Conservation (phyloP, 23 tunicate genomes). For the Halocynthia roretzi region DNA sequence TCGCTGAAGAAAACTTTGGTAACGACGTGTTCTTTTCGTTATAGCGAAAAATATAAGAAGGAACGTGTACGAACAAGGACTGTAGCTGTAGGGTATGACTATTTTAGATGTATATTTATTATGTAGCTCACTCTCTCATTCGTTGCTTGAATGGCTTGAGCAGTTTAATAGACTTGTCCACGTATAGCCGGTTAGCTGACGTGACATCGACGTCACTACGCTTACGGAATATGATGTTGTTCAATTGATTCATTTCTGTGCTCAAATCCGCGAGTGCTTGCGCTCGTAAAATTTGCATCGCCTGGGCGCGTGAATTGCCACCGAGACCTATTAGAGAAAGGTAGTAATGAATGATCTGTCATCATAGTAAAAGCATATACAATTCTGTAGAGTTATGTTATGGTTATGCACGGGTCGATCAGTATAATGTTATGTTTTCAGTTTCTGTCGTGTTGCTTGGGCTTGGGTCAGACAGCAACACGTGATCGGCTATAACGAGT, state of each 20-base stretch:
- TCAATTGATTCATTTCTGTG: slow-evolving; percentile 25
- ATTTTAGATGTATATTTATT: background rate
- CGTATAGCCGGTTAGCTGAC: slow-evolving; percentile 49
- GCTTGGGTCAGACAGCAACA: too few relatives aligned
- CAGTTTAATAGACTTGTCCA: slow-evolving; percentile 33
- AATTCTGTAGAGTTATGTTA: background rate
- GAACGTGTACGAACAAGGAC: too few relatives aligned
- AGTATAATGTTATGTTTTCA: too few relatives aligned
- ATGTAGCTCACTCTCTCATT: slow-evolving; percentile 31
- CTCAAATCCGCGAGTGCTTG: slow-evolving; percentile 16
- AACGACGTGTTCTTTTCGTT: too few relatives aligned
- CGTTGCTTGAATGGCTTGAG: slow-evolving; percentile 29
- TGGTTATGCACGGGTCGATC: too few relatives aligned
- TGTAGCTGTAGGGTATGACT: too few relatives aligned
- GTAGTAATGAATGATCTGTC: background rate
- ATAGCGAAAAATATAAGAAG: too few relatives aligned
- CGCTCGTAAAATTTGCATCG: slow-evolving; percentile 27
- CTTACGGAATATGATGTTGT: slow-evolving; percentile 22
- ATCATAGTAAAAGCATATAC: background rate
- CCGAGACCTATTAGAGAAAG: slow-evolving; percentile 29
- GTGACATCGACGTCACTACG: slow-evolving; percentile 20
- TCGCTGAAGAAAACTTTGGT: too few relatives aligned
- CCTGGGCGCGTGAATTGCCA: slow-evolving; percentile 42
- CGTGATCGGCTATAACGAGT: too few relatives aligned
- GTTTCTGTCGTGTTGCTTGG: too few relatives aligned